Percentiles rank a stretch among this genome's conserved stretches.
Conservation (phyloP, 35 echinoderm and acorn worm genomes). For the Strongylocentrotus purpuratus region DNA sequence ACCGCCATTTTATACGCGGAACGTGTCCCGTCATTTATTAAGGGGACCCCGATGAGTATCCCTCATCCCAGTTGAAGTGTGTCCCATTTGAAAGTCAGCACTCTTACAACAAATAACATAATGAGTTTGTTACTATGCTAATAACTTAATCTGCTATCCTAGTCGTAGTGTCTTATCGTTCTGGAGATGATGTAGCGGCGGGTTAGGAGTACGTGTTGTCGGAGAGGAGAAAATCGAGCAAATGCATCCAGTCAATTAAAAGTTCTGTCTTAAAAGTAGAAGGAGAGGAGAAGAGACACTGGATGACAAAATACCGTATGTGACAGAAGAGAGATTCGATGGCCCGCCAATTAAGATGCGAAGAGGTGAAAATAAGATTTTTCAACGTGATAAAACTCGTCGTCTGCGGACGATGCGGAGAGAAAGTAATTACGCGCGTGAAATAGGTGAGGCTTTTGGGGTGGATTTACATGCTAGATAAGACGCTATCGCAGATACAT, state of each 20-base stretch:
- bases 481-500: conserved; percentile 49
- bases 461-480: conserved; percentile 47
- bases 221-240: conserved; percentile 1
- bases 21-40: conserved; percentile 52
- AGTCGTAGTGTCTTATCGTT: conserved; percentile 9
- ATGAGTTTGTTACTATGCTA: conserved; percentile 58
- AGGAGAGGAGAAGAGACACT: conserved; percentile 14
- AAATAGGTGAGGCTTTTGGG: conserved; percentile 48
- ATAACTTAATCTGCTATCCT: conserved; percentile 49
- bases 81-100: conserved; percentile 13
- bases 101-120: conserved; percentile 50
- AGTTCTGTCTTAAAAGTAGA: neutral
- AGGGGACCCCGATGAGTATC: neutral
- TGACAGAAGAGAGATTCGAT: conserved; percentile 49
- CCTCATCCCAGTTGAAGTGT: neutral
- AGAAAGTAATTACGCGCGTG: conserved; percentile 50
- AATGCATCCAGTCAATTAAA: conserved; percentile 39
- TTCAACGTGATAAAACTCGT: conserved; percentile 51
- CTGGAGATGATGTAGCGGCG: neutral
- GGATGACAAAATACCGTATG: conserved; percentile 31
- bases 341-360: conserved; percentile 56
- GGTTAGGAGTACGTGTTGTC: conserved; percentile 19
- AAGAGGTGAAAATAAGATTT: conserved; percentile 57
- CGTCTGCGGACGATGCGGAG: neutral
- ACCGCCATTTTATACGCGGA: conserved; percentile 44